Evolutionary conservation across 2,888 invertebrate genomes (phyloP), one percentile per base, ranked within the genome.

Genomic region (Peribatodes rhomboidaria): DNA sequence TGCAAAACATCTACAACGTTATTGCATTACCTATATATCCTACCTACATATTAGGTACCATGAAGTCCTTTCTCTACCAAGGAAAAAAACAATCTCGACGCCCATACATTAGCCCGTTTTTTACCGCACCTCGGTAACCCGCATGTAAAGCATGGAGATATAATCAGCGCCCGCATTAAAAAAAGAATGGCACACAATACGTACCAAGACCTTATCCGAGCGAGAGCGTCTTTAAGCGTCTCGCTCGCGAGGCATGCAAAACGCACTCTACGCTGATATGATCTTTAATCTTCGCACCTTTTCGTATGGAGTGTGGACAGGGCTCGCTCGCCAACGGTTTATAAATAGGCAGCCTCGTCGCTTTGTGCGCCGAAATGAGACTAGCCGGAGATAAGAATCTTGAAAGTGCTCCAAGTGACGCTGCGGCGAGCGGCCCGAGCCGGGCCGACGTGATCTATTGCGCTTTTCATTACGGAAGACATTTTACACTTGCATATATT

Each of bases 221-320:
- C 27, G 27, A 75, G 65, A 73, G 76, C 68, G 78, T 79, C 82
- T 84, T 80, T 87, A 84, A 82, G 80, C 79, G 82, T 75, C 71
- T 75, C 71, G 78, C 70, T 76, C 72, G 75, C 79, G 80, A 84
- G 85, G 81, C 78, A 80, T 83, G 79, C 73, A 83, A 52, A 89
- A 92, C 90, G 90, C 92, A 90, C 90, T 87, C 77, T 78, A 77
- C 71, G 66, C 83, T 78, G 92, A 92, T 92, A 92, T 71, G 75
- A 92, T 92, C 92, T 92, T 90, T 88, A 92, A 92, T 92, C 90
- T 89, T 92, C 90, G 89, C 92, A 92, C 92, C 92, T 92, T 88
- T 89, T 87, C 84, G 87, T 87, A 81, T 82, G 85, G 85, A 81
- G 87, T 87, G 82, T 82, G 85, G 86, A 81, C 83, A 73, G 73